A percentile compares a stretch with the other conserved stretches of the same genome.
Conservation (phyloP, 2,797 vertebrate genomes). For the Sitta carolinensis region DNA sequence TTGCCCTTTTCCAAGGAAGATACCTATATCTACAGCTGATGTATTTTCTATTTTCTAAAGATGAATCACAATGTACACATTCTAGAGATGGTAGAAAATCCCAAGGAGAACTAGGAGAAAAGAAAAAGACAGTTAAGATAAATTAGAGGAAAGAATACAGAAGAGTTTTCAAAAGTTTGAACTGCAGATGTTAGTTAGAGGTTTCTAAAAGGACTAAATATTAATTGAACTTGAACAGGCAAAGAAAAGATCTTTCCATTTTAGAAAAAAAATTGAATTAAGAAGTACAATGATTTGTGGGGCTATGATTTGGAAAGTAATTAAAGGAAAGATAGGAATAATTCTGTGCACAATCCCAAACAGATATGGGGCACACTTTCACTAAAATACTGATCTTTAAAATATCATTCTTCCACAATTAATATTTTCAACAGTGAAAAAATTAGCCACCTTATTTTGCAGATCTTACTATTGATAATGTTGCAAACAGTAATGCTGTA, state of each 20-base stretch:
- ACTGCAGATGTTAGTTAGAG: background rate
- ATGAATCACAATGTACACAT: constrained; percentile 69
- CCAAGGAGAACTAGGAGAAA: constrained; percentile 78
- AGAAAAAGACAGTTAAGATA: constrained; percentile 72
- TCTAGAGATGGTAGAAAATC: constrained; percentile 77
- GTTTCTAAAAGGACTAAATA: background rate
- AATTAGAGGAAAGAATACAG: constrained; percentile 48
- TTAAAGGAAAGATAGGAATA: background rate
- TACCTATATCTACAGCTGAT: constrained; percentile 73
- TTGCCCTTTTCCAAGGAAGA: constrained; percentile 59
- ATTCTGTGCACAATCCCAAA: background rate
- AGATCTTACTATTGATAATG: background rate
- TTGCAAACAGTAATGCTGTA: fast-evolving
- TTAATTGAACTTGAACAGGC: background rate
- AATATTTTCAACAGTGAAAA: background rate
- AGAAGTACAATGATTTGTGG: background rate
- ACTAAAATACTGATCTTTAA: background rate
- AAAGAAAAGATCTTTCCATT: background rate
- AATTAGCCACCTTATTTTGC: background rate
- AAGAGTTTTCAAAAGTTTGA: background rate
- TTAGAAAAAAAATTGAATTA: background rate
- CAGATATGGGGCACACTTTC: fast-evolving
- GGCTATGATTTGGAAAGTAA: background rate
- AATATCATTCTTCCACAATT: background rate
- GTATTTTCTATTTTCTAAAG: constrained; percentile 76